Base-by-base conservation (phyloP, 2,888 invertebrate genomes). In the Nemotelus pantherinus region DNA sequence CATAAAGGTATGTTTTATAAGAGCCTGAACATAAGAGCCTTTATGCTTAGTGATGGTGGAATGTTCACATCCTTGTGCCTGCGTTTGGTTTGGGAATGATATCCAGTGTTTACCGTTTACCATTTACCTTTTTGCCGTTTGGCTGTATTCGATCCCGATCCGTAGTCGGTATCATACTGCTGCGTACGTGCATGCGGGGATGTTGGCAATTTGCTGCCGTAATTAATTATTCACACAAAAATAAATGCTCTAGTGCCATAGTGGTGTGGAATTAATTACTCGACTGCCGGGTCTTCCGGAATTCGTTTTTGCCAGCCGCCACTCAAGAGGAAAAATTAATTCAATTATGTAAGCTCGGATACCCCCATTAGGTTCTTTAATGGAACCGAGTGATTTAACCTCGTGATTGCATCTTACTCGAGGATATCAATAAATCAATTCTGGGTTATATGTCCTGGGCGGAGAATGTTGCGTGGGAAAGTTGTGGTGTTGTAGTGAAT, bases 251-350 rank as follows among this genome's bases (percentile, higher is more conserved):
- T 64, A 76, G 77, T 77, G 57, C 48, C 67, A 67, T 71, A 64
- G 70, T 76, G 76, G 77, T 79, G 65, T 72, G 77, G 77, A 77
- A 79, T 79, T 79, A 79, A 79, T 79, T 79, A 77, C 76, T 63
- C 55, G 77, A 77, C 77, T 77, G 65, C 68, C 53, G 45, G 77
- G 75, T 76, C 76, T 79, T 77, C 77, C 71, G 57, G 25, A 74
- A 71, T 45, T 50, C 75, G 53, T 50, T 77, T 77, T 43, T 77
- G 58, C 79, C 48, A 63, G 53, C 50, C 63, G 70, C 74, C 70
- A 57, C 67, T 67, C 41, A 64, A 60, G 74, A 74, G 77, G 63
- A 74, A 77, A 79, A 79, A 79, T 79, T 77, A 79, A 77, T 79
- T 77, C 79, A 77, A 68, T 77, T 79, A 68, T 43, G 50, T 77